Evolutionary conservation across 2,888 invertebrate genomes (phyloP).

Genomic region (Caenorhabditis panamensis): DNA sequence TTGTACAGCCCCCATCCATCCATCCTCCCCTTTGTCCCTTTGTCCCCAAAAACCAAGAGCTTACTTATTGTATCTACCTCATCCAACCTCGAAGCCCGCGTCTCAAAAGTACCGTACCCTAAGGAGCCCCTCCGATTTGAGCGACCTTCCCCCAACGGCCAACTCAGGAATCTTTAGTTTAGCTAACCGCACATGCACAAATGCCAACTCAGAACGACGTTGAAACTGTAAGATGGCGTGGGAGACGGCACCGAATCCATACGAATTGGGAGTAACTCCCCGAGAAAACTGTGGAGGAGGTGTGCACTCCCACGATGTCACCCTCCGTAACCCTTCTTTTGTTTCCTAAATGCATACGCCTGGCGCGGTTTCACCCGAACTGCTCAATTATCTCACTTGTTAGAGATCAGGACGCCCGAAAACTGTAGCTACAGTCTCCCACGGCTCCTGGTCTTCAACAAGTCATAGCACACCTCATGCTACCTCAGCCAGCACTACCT

Average conservation of each 20-base stretch:
- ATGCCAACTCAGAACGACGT: constrained; percentile 8
- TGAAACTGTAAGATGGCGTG: neutral
- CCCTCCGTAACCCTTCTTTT: neutral
- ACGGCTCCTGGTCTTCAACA: neutral
- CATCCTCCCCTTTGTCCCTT: neutral
- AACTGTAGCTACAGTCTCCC: neutral
- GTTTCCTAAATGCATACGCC: neutral
- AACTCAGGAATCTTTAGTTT: constrained; percentile 18
- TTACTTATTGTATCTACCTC: constrained; percentile 7
- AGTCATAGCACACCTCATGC: neutral
- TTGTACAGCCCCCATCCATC: constrained; percentile 27
- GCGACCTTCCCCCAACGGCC: neutral
- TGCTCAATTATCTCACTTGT: neutral
- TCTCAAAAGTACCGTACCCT: constrained; percentile 35
- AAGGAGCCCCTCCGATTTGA: constrained; percentile 24
- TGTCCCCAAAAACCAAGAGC: constrained; percentile 6
- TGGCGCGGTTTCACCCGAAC: neutral
- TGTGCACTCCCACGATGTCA: neutral
- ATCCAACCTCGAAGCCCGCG: constrained; percentile 23
- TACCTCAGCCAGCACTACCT: constrained; percentile 1
- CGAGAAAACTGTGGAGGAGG: constrained; percentile 30
- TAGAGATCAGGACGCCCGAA: neutral
- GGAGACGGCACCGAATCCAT: neutral
- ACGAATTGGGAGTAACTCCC: constrained; percentile 2
- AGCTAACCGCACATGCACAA: constrained; percentile 13